A percentile compares a stretch with the other conserved stretches of the same genome.
Evolutionary conservation across 2,797 vertebrate genomes (phyloP).

Genomic region (Tauraco hartlaubi): DNA sequence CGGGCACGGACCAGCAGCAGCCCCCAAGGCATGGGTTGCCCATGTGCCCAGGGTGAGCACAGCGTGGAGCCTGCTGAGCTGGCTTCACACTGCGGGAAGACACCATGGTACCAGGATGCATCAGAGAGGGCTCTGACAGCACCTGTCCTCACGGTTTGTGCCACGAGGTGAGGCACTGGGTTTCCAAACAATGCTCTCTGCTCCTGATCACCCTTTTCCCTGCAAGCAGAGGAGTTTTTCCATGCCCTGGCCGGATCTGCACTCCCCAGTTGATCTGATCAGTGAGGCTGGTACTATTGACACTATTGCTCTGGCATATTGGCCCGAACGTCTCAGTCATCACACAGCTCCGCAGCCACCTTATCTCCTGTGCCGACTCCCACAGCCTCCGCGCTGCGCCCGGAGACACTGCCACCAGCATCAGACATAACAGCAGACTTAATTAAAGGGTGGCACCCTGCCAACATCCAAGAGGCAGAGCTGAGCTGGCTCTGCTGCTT

Average conservation of each 20-base stretch:
- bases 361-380: background rate
- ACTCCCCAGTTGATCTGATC: background rate
- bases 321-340: background rate
- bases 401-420: background rate
- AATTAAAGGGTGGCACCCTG: constrained; percentile 25
- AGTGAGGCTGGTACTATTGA: background rate
- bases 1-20: fast-evolving
- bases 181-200: background rate
- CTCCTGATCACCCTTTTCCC: background rate
- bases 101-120: background rate
- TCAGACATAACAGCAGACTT: background rate
- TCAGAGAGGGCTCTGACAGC: background rate
- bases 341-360: background rate
- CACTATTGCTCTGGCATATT: background rate
- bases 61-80: background rate
- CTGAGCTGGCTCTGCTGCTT: background rate
- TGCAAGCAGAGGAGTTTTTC: background rate
- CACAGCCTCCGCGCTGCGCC: background rate
- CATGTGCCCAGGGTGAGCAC: fast-evolving
- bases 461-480: constrained; percentile 50
- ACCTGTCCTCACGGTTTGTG: background rate
- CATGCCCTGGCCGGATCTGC: fast-evolving
- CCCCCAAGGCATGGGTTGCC: fast-evolving
- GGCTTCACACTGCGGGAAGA: background rate
- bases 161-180: fast-evolving